Conservation (phyloP, 2,888 invertebrate species). For the Chaitophorus viminalis region DNA sequence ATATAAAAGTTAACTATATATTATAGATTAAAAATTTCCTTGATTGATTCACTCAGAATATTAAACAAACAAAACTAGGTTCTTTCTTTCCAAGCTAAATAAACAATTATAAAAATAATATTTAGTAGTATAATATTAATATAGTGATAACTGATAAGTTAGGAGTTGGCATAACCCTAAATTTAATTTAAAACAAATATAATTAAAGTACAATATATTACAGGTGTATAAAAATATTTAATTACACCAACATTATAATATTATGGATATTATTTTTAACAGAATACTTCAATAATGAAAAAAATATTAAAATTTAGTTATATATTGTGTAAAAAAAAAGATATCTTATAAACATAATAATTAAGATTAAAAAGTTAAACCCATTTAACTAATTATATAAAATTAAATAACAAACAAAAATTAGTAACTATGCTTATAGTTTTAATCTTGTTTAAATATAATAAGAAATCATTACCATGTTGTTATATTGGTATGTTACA, state of each 20-base stretch:
- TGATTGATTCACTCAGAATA: no score
- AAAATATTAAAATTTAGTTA: slow-evolving; percentile 23
- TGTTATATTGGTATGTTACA: neutral
- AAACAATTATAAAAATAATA: no score
- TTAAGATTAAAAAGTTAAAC: neutral
- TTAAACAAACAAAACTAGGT: no score
- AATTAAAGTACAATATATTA: neutral
- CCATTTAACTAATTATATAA: neutral
- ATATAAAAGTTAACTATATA: no score
- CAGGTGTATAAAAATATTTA: neutral
- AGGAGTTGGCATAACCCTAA: neutral
- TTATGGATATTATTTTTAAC: neutral
- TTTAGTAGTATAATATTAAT: no score
- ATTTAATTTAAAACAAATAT: neutral
- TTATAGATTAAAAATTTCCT: no score
- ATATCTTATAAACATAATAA: slow-evolving; percentile 1
- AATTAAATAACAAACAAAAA: slow-evolving; percentile 27
- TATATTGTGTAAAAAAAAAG: neutral
- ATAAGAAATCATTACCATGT: neutral
- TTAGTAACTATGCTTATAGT: neutral
- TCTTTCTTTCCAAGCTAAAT: no score
- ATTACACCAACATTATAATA: neutral
- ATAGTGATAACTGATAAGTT: neutral
- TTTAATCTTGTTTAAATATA: neutral
- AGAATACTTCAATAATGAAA: neutral